These are phyloP conservation scores for Lumbricus terrestris DNA, from an alignment of 2,888 invertebrate species.

Conservation along the genomic window DNA sequence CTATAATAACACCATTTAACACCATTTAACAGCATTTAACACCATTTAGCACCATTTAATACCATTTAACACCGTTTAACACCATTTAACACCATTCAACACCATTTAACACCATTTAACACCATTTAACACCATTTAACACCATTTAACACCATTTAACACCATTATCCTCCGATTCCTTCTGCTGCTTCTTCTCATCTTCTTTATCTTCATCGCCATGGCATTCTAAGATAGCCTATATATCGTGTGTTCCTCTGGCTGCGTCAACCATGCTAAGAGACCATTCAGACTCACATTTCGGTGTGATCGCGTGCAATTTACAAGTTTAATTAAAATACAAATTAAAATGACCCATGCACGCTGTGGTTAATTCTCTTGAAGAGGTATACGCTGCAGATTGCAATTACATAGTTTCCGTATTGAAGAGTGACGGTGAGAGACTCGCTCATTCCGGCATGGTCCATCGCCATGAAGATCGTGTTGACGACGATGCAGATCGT, in stretches of 20 bases:
- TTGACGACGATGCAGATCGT: constrained; percentile 97
- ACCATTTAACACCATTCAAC: too few species aligned
- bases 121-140: too few species aligned
- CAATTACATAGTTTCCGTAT: constrained; percentile 90
- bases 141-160: too few species aligned
- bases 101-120: too few species aligned
- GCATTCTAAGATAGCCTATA: not conserved
- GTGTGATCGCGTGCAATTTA: too few species aligned
- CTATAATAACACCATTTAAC: not conserved
- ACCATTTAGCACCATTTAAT: too few species aligned
- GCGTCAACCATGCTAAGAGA: not conserved
- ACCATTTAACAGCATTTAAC: too few species aligned
- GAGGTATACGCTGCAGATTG: not conserved
- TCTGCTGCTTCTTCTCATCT: not conserved
- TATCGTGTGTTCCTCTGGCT: too few species aligned
- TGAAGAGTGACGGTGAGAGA: constrained; percentile 78
- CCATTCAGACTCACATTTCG: too few species aligned
- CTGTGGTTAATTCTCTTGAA: not conserved
- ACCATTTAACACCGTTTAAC: too few species aligned
- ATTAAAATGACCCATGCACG: too few species aligned
- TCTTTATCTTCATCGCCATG: not conserved
- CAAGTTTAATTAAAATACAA: too few species aligned
- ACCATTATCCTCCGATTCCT: not conserved
- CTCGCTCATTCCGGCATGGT: constrained; percentile 88
- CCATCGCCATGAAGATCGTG: constrained; percentile 94